A percentile compares a stretch with the other conserved stretches of the same genome.
Conservation (phyloP, 2,113 vertebrate genomes). For the Gnathonemus longibarbis region DNA sequence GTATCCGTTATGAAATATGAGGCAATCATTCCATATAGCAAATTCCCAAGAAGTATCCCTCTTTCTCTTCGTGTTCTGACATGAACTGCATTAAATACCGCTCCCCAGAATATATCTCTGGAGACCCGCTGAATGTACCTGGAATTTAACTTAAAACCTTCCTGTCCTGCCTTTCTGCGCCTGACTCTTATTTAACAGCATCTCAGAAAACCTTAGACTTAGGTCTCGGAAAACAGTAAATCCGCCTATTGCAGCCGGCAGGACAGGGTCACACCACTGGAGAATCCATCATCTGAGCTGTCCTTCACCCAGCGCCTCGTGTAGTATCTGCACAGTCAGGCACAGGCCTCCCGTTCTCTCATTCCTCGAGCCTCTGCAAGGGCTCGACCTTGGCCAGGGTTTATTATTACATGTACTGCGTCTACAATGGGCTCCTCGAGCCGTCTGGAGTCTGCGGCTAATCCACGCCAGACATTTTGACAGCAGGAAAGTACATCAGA, state of each 20-base stretch:
- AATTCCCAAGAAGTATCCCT: neutral
- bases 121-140: neutral
- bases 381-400: conserved; percentile 32
- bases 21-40: conserved; percentile 9
- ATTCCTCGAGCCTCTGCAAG: conserved; percentile 15
- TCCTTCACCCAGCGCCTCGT: neutral
- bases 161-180: neutral
- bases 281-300: conserved; percentile 12
- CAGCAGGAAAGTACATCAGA: conserved; percentile 62
- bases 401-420: conserved; percentile 40
- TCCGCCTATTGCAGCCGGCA: neutral
- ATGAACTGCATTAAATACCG: neutral
- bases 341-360: conserved; percentile 13
- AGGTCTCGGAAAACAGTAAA: neutral
- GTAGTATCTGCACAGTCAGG: neutral
- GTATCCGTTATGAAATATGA: neutral
- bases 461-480: conserved; percentile 70
- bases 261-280: neutral
- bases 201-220: neutral
- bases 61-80: neutral
- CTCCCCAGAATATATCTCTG: neutral
- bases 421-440: conserved; percentile 60
- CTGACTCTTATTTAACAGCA: neutral
- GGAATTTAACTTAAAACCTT: conserved; percentile 6
- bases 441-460: conserved; percentile 71